Percentiles rank a stretch among this genome's conserved stretches.
Conservation (phyloP, 2,113 vertebrate genomes). For the Rhynchomys soricoides region DNA sequence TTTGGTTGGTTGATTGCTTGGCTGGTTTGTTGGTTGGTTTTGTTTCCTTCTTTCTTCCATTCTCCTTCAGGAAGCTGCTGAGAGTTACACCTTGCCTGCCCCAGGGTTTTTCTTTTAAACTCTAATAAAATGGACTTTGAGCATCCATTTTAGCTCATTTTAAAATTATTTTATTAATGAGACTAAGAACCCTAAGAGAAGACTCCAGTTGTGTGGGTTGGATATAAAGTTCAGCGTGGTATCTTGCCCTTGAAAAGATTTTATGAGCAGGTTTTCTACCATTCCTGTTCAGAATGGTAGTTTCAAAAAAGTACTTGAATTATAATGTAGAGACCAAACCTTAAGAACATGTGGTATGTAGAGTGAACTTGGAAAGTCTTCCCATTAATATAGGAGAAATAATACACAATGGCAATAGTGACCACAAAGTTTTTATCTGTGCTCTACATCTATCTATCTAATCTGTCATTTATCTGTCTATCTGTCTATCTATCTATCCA, state of each 20-base stretch:
- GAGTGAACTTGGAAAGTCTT: background rate
- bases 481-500: background rate
- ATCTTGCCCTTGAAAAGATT: background rate
- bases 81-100: background rate
- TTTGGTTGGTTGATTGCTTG: background rate
- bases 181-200: background rate
- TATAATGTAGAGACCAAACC: background rate
- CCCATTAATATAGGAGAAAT: background rate
- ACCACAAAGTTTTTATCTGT: background rate
- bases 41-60: background rate
- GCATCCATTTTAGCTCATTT: background rate
- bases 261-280: background rate
- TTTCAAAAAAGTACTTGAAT: background rate
- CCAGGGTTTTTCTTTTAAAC: background rate
- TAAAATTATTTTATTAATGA: background rate
- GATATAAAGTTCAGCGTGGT: background rate
- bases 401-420: background rate
- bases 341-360: background rate
- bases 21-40: background rate
- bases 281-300: background rate
- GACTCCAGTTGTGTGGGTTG: background rate
- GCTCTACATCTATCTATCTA: background rate
- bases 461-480: background rate
- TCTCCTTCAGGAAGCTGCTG: background rate
- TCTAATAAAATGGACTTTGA: background rate